Evolutionary conservation across 1,140 invertebrate genomes (phyloP).

Genomic region (Nasonia longicornis): DNA sequence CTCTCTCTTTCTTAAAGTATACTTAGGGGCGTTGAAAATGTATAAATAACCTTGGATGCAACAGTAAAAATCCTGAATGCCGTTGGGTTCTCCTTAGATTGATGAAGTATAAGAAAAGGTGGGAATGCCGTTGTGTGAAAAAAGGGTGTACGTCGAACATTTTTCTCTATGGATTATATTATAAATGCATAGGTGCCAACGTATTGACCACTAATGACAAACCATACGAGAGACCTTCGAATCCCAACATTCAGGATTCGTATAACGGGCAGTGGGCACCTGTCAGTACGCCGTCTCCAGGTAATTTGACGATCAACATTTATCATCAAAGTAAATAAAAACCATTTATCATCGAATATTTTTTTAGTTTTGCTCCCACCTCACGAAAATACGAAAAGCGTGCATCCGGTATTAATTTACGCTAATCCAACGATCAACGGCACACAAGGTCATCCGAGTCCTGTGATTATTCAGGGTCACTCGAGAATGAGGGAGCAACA

Average conservation of each 20-base stretch:
- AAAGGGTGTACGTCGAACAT: background rate
- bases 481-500: constrained; percentile 53
- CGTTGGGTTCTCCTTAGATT: constrained; percentile 5
- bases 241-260: constrained; percentile 37
- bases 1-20: background rate
- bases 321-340: background rate
- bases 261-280: constrained; percentile 22
- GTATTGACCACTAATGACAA: background rate
- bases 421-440: constrained; percentile 50
- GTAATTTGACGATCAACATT: background rate
- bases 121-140: background rate
- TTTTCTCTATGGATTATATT: constrained; percentile 14
- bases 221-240: constrained; percentile 12
- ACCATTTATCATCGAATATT: background rate
- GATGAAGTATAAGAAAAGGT: constrained; percentile 7
- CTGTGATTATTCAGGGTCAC: constrained; percentile 56
- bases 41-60: background rate
- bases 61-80: constrained; percentile 15
- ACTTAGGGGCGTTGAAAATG: background rate
- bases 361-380: background rate
- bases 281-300: background rate
- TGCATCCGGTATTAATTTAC: constrained; percentile 43
- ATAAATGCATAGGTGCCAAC: constrained; percentile 26
- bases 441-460: constrained; percentile 52
- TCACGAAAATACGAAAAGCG: background rate